Evolutionary conservation across 2,797 vertebrate species (phyloP).

Genomic region (Fistularia commersonii): DNA sequence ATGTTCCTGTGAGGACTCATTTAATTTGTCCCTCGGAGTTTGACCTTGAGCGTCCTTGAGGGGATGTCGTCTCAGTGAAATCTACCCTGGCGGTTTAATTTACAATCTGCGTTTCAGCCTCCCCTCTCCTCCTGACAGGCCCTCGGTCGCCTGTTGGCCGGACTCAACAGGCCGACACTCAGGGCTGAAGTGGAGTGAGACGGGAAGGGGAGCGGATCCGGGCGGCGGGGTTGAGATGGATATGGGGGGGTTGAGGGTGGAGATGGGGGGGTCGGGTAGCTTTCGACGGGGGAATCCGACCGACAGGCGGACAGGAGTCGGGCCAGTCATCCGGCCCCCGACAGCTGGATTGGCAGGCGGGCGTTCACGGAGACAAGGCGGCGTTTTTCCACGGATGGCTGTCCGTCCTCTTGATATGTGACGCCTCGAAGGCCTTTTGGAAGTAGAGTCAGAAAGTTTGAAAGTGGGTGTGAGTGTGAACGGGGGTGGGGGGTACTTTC

Average conservation of each 20-base stretch:
- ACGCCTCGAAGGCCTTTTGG: conserved; percentile 32
- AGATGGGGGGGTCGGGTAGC: conserved; percentile 15
- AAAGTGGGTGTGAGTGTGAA: too few relatives aligned
- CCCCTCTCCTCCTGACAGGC: too few relatives aligned
- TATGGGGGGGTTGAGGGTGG: conserved; percentile 47
- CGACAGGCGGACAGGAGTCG: conserved; percentile 52
- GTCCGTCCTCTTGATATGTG: conserved; percentile 53
- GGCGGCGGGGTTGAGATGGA: conserved; percentile 35
- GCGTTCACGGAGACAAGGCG: conserved; percentile 48
- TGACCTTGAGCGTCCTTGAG: too few relatives aligned
- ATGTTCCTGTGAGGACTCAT: too few relatives aligned
- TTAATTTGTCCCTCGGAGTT: too few relatives aligned
- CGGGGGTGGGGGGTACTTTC: too few relatives aligned
- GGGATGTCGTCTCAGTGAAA: too few relatives aligned
- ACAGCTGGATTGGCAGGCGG: conserved; percentile 59
- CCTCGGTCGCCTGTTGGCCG: conserved; percentile 16
- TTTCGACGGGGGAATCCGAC: conserved; percentile 42
- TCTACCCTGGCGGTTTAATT: too few relatives aligned
- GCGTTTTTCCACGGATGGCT: conserved; percentile 54
- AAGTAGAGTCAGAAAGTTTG: conserved; percentile 42
- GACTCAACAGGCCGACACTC: conserved; percentile 29
- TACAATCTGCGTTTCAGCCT: too few relatives aligned
- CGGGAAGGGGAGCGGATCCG: too few relatives aligned
- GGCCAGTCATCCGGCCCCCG: conserved; percentile 43
- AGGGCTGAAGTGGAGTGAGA: conserved; percentile 18